Evolutionary conservation across 2,888 invertebrate species (phyloP).

Genomic region (Xestobium rufovillosum): DNA sequence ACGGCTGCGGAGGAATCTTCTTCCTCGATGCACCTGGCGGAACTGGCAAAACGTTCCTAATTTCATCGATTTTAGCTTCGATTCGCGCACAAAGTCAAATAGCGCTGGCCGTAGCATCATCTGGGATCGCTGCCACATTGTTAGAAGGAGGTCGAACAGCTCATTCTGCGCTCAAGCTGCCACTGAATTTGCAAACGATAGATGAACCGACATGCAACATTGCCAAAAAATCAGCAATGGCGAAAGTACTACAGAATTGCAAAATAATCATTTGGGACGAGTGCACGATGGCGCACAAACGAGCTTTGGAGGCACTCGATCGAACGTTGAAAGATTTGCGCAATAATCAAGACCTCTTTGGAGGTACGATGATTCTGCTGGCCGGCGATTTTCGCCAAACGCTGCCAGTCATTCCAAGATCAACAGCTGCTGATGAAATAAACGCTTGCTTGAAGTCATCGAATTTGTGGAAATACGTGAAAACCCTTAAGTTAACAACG

Average conservation of each 20-base stretch:
- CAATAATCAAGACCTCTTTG: conserved; percentile 24
- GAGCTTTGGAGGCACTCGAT: too few relatives aligned
- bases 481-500: conserved; percentile 20
- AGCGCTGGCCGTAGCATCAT: conserved; percentile 27
- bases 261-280: conserved; percentile 40
- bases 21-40: too few relatives aligned
- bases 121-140: conserved; percentile 43
- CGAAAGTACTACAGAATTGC: conserved; percentile 28
- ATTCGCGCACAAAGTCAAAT: conserved; percentile 29
- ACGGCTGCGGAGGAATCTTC: conserved; percentile 19
- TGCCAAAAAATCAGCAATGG: conserved; percentile 24
- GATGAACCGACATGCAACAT: conserved; percentile 34
- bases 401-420: conserved; percentile 28
- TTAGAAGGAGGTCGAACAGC: conserved; percentile 36
- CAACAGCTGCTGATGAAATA: too few relatives aligned
- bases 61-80: conserved; percentile 33
- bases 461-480: conserved; percentile 22
- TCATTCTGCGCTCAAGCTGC: conserved; percentile 37
- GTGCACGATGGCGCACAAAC: conserved; percentile 38
- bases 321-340: conserved; percentile 24
- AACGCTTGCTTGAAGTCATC: conserved; percentile 29
- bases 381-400: conserved; percentile 33
- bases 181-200: conserved; percentile 29
- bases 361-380: conserved; percentile 28
- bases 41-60: too few relatives aligned